Base-by-base conservation (phyloP, 2,797 vertebrate species). In the Silurus lanzhouensis region DNA sequence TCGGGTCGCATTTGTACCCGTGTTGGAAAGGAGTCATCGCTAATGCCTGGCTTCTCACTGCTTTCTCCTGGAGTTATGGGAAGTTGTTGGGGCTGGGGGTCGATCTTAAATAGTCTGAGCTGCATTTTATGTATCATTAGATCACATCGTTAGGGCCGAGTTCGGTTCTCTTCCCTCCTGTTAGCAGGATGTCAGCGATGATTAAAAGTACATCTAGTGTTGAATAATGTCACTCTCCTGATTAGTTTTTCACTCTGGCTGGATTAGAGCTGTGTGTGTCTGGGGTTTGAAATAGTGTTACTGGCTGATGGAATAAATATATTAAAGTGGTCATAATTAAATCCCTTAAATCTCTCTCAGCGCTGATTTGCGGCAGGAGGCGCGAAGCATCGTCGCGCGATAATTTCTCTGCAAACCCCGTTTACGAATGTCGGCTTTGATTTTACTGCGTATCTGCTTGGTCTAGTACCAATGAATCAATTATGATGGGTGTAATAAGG, bases 121-220 rank as follows among this genome's bases (percentile, higher is more conserved):
- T 44, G 64, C 71, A 70, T 68, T 78, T 85, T 38, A 70, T 75
- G 60, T 87, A 27, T 81, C 46, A 19, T 63, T 84, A 48, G 77
- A 12, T 67, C 13, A 27, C 63, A 12, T 83, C 68, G 79, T 13
- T 38, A 61, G 4, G 58, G 44, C 61, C 7, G 71, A 81, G 8
- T 46, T 61, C 25, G 5, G n/a, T 55, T 48, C 22, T 55, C 22
- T 44, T 52, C 15, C 13, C 13, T 19, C 63, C 55, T n/a, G 44
- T 27, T 68, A 77, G 84, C 71, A 48, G 84, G 52, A 48, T 48
- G 61, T 48, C 71, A n/a, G 22, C 2, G 10, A 57, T 25, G 61
- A 66, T 74, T 52, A 74, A 63, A 81, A 76, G 17, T 60, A n/a
- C 22, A 81, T 22, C 61, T 27, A 46, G 31, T 19, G 60, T 76